Conservation (phyloP, 2,888 invertebrate species). For the Orthonevra nobilis region DNA sequence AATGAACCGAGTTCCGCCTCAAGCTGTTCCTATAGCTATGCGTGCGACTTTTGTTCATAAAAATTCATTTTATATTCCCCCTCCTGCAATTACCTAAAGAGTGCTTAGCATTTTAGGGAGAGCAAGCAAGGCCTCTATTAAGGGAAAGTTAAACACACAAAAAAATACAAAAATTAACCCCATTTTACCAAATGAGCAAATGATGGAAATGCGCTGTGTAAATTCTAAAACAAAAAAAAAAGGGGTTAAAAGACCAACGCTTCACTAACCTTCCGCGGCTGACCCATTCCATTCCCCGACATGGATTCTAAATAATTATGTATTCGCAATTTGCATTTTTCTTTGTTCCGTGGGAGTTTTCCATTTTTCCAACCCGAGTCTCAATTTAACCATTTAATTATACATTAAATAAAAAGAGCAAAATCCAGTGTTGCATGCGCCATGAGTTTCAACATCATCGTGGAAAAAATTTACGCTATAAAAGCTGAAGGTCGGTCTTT, state of each 20-base stretch:
- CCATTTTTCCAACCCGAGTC: neutral
- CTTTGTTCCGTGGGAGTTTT: neutral
- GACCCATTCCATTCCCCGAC: neutral
- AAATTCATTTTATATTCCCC: conserved; percentile 19
- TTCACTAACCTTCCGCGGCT: conserved; percentile 31
- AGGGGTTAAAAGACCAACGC: too few relatives aligned
- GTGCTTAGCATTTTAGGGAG: conserved; percentile 44
- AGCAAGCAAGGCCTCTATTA: conserved; percentile 27
- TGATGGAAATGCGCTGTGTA: conserved; percentile 61
- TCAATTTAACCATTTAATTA: conserved; percentile 36
- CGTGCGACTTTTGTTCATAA: conserved; percentile 17
- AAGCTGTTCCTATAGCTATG: neutral
- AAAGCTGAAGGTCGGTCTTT: neutral
- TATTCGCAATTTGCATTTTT: conserved; percentile 64
- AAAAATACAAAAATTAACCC: conserved; percentile 54
- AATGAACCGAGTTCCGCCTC: too few relatives aligned
- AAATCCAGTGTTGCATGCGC: conserved; percentile 38
- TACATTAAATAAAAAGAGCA: conserved; percentile 14
- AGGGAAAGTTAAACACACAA: conserved; percentile 34
- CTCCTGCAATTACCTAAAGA: conserved; percentile 65
- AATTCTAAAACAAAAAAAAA: conserved; percentile 59
- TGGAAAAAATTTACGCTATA: conserved; percentile 4
- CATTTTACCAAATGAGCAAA: conserved; percentile 61
- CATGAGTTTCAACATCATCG: neutral
- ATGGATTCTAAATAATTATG: conserved; percentile 61